Base-by-base conservation (phyloP, 2,888 invertebrate genomes). In the Drosophila atripex region DNA sequence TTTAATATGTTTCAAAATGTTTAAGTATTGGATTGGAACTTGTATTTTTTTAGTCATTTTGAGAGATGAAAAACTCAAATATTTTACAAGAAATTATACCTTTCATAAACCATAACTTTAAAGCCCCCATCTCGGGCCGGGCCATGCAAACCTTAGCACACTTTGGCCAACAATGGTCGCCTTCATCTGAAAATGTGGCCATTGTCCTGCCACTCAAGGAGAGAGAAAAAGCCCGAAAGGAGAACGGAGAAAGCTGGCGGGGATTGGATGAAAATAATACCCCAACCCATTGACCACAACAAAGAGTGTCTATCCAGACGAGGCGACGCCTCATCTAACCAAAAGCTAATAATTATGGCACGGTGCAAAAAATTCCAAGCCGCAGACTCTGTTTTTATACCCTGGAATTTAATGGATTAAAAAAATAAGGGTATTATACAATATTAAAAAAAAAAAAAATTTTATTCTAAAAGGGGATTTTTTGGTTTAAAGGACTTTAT, bases 331-430 rank as follows among this genome's bases (percentile, higher is more conserved):
- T 52, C 63, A 60, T 57, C 61, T 60, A 57, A 70, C 58, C 39
- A 54, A 68, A 80, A 78, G 80, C 78, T 78, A 78, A 80, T 80
- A 84, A 80, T 80, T 80, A 80, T 72, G 66, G 61, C 55, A 59
- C 32, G 55, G 32, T 65, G 41, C 47, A 14, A 53, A 61, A 64
- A 64, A 45, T 11, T 12, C 8, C 45, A 43, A 30, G 47, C 59
- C 59, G 60, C 60, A 61, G 60, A 61, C 60, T 39, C 39, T 16
- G 58, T 30, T 43, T 51, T 23, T 28, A 60, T 66, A 63, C 50
- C 35, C 51, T 55, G 21, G 46, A 63, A 39, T 28, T 18, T 8
- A 8, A 1, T 8, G 16, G 7, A 12, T 7, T 23, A 3, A 7
- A 41, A 25, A 9, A 18, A 18, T 3, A 18, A 9, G 5, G 1